Evolutionary conservation across 2,113 vertebrate species (phyloP).

Genomic region (Merops nubicus): DNA sequence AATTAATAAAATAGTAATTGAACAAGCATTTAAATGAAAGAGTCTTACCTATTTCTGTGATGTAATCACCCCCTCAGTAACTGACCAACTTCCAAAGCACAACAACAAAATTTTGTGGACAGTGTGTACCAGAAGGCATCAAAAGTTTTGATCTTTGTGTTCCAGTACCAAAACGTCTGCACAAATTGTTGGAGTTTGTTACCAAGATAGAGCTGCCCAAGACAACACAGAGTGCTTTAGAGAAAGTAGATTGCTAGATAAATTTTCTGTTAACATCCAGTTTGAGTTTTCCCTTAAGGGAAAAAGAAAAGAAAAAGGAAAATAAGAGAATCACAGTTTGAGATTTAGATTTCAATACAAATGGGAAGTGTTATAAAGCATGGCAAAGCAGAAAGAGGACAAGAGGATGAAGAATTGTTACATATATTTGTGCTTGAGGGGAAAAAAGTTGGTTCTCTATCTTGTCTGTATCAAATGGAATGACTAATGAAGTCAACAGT

Average conservation of each 20-base stretch:
- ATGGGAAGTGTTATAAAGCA: not conserved
- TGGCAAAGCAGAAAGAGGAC: not conserved
- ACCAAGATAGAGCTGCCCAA: not conserved
- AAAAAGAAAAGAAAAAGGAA: not conserved
- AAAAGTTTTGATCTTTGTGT: not conserved
- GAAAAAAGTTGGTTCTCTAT: not conserved
- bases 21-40: not conserved
- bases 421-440: not conserved
- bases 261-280: not conserved
- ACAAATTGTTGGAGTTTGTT: not conserved
- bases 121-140: not conserved
- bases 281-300: not conserved
- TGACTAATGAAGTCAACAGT: not conserved
- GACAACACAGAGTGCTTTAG: not conserved
- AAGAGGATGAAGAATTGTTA: not conserved
- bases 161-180: not conserved
- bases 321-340: not conserved
- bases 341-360: not conserved
- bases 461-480: not conserved
- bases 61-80: rapidly evolving
- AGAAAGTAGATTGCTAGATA: not conserved
- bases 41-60: not conserved
- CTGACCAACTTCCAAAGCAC: not conserved
- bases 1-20: not conserved
- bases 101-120: not conserved